A percentile compares a stretch with the other conserved stretches of the same genome.
Evolutionary conservation across 2,888 invertebrate species (phyloP).

Genomic region (Rosalia funebris): DNA sequence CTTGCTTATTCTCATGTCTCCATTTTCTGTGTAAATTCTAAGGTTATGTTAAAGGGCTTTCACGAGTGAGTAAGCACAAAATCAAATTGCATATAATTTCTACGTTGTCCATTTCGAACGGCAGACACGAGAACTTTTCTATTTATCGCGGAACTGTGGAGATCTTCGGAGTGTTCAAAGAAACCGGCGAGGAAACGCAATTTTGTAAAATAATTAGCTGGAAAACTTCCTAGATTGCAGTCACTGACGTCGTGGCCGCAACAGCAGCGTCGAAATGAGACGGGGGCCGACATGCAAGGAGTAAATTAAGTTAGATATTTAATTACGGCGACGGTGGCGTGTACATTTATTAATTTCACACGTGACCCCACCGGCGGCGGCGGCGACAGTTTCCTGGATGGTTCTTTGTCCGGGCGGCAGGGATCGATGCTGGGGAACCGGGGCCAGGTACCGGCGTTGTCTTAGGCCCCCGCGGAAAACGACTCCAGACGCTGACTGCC

Average conservation of each 20-base stretch:
- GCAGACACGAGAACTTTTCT: too few species aligned
- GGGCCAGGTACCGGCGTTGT: slow-evolving; percentile 56
- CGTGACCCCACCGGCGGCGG: slow-evolving; percentile 55
- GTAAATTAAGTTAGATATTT: slow-evolving; percentile 61
- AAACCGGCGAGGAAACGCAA: slow-evolving; percentile 32
- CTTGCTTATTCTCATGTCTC: too few species aligned
- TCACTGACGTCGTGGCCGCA: slow-evolving; percentile 34
- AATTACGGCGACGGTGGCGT: slow-evolving; percentile 59
- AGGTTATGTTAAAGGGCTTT: too few species aligned
- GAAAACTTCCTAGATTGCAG: slow-evolving; percentile 42
- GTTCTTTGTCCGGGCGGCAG: slow-evolving; percentile 51
- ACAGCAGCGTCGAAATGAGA: slow-evolving; percentile 26
- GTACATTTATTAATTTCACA: slow-evolving; percentile 63
- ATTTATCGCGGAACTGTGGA: too few species aligned
- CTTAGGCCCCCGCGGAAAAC: slow-evolving; percentile 39
- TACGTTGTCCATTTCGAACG: too few species aligned
- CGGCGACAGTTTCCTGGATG: slow-evolving; percentile 55
- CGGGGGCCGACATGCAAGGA: slow-evolving; percentile 53
- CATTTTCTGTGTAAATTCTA: too few species aligned
- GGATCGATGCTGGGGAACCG: slow-evolving; percentile 45
- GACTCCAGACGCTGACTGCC: slow-evolving; percentile 16
- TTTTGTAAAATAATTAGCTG: slow-evolving; percentile 44
- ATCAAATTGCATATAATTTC: too few species aligned
- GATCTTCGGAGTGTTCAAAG: not conserved
- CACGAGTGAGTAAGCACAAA: too few species aligned